Percentiles rank a stretch among this genome's conserved stretches.
These are phyloP conservation scores for Temnothorax curvispinosus DNA, from an alignment of 1,140 invertebrate species.

Conservation along the genomic window DNA sequence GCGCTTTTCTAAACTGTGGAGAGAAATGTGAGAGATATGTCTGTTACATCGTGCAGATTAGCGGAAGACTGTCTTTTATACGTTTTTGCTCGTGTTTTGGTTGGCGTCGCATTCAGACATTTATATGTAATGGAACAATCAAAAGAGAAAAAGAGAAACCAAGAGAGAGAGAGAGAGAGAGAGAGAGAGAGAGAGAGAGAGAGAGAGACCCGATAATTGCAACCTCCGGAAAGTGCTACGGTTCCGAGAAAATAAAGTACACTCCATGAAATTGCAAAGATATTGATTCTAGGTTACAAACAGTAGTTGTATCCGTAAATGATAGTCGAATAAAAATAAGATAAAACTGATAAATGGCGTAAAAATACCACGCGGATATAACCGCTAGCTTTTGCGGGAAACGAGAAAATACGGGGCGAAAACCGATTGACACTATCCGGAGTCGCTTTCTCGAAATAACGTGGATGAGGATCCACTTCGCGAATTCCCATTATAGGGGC, in stretches of 20 bases:
- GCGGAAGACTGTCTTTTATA: not conserved
- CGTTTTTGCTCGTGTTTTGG: not conserved
- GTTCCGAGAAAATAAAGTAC: not conserved
- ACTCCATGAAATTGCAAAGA: not conserved
- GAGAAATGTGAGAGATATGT: constrained; percentile 43
- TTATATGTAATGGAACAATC: constrained; percentile 54
- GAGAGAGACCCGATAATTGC: constrained; percentile 75
- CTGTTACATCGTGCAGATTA: not conserved
- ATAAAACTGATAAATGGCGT: not conserved
- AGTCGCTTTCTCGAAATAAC: constrained; percentile 46
- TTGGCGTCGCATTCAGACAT: not conserved
- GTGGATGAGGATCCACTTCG: constrained; percentile 39
- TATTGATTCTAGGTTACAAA: not conserved
- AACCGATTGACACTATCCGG: constrained; percentile 51
- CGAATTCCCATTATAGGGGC: constrained; percentile 80
- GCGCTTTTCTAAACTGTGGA: constrained; percentile 25
- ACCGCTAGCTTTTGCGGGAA: not conserved
- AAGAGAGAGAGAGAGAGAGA: constrained; percentile 30
- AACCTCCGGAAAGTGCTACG: constrained; percentile 58
- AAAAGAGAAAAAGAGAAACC: not conserved
- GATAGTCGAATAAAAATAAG: not conserved
- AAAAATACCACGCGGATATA: not conserved
- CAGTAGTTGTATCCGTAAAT: not conserved
- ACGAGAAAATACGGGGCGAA: constrained; percentile 29
- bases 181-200: too few relatives aligned